A percentile compares a stretch with the other conserved stretches of the same genome.
These are phyloP conservation scores for Microcebus griseorufus DNA, from an alignment of 2,113 vertebrate species.

Conservation along the genomic window DNA sequence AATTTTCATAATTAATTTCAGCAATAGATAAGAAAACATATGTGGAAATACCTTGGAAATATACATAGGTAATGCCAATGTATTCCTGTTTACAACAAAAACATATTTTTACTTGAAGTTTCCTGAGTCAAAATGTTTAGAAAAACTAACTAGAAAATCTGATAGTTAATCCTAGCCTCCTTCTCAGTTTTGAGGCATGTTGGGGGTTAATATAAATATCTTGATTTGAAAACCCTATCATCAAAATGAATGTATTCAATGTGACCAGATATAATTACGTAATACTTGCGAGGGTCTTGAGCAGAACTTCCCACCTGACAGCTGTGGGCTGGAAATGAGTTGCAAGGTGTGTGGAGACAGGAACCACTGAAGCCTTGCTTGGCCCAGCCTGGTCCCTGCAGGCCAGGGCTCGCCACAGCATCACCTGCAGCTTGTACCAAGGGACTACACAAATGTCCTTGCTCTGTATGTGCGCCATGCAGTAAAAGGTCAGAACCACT, in stretches of 20 bases:
- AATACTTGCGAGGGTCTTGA: not conserved
- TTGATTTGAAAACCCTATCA: not conserved
- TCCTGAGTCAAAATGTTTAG: not conserved
- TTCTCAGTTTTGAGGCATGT: not conserved
- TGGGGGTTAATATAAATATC: not conserved
- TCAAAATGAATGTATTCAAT: not conserved
- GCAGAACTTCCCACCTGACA: not conserved
- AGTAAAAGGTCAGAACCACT: not conserved
- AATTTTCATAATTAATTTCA: conserved; percentile 16
- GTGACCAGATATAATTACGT: not conserved
- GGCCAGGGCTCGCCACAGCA: not conserved
- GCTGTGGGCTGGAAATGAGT: not conserved
- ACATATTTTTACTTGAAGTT: not conserved
- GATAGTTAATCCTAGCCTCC: not conserved
- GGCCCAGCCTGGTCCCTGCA: not conserved
- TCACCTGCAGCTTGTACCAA: not conserved
- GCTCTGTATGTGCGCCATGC: not conserved
- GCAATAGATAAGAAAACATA: not conserved
- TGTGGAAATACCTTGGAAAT: not conserved
- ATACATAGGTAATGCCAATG: not conserved
- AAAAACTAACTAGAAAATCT: not conserved
- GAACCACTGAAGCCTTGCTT: no score
- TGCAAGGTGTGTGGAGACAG: not conserved
- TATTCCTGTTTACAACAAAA: conserved; percentile 2
- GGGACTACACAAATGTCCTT: not conserved